Percentiles rank a stretch among this genome's conserved stretches.
phyloP scores from a whole-genome alignment of 2,113 vertebrate species.

The Zapus hudsonius region DNA sequence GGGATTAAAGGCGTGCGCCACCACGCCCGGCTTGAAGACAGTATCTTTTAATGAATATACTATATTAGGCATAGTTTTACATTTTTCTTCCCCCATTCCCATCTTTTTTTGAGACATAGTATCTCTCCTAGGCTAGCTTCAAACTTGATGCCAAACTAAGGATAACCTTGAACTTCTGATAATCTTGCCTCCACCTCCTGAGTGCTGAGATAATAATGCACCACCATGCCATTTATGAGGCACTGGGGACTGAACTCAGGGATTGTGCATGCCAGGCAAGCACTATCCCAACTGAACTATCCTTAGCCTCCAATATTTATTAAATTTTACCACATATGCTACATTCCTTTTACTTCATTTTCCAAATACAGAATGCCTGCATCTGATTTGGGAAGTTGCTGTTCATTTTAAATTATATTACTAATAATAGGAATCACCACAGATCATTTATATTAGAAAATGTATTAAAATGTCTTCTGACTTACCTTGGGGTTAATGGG shows the following conservation, averaged over 20 bases:
- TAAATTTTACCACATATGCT: conserved; percentile 20
- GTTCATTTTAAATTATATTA: conserved; percentile 34
- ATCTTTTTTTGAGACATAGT: background rate
- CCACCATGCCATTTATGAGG: background rate
- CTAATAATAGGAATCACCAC: conserved; percentile 31
- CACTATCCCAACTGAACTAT: background rate
- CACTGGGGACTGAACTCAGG: background rate
- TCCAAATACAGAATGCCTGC: conserved; percentile 51
- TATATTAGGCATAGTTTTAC: background rate
- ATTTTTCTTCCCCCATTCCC: background rate
- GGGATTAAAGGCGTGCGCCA: too few species aligned
- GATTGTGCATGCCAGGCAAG: background rate
- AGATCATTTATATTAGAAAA: background rate
- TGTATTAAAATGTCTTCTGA: conserved; percentile 59
- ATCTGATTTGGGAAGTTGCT: conserved; percentile 56
- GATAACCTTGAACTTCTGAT: background rate
- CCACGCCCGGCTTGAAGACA: too few species aligned
- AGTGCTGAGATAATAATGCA: background rate
- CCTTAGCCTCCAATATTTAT: conserved; percentile 27
- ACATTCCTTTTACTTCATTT: conserved; percentile 28
- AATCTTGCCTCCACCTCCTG: background rate
- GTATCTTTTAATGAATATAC: background rate
- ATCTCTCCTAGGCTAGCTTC: background rate
- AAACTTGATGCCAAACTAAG: background rate
- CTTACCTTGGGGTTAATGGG: conserved; percentile 96